phyloP scores from a whole-genome alignment of 2,113 vertebrate genomes.

The Sinocyclocheilus anshuiensis region DNA sequence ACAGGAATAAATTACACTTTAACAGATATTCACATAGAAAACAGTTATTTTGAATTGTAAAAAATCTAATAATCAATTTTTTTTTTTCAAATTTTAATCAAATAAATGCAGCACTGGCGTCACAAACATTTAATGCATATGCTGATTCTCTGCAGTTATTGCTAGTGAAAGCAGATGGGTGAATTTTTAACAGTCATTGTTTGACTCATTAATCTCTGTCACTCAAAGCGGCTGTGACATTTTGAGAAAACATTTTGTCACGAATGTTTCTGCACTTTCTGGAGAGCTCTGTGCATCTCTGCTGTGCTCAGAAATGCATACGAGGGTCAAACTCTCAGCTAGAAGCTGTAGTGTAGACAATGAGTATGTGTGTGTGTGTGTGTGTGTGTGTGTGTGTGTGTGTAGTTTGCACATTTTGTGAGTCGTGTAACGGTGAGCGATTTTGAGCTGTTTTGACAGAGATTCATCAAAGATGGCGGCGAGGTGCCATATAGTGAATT shows the following conservation, averaged over 20 bases:
- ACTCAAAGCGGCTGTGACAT: background rate
- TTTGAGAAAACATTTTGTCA: background rate
- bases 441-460: background rate
- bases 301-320: background rate
- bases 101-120: too few species aligned
- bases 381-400: too few species aligned
- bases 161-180: slow-evolving; percentile 8
- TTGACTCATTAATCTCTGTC: slow-evolving; percentile 26
- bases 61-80: too few species aligned
- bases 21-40: too few species aligned
- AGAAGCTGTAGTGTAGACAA: background rate
- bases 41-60: too few species aligned
- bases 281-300: background rate
- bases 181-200: background rate
- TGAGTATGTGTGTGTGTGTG: background rate
- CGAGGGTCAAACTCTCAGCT: background rate
- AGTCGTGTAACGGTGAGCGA: background rate
- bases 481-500: background rate
- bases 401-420: background rate
- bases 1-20: too few species aligned
- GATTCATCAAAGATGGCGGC: background rate
- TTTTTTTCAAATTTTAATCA: background rate
- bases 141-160: too few species aligned
- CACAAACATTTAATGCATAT: too few species aligned
- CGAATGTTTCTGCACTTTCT: background rate